Base-by-base conservation (phyloP, 2,113 vertebrate genomes). In the Climacteris rufus region DNA sequence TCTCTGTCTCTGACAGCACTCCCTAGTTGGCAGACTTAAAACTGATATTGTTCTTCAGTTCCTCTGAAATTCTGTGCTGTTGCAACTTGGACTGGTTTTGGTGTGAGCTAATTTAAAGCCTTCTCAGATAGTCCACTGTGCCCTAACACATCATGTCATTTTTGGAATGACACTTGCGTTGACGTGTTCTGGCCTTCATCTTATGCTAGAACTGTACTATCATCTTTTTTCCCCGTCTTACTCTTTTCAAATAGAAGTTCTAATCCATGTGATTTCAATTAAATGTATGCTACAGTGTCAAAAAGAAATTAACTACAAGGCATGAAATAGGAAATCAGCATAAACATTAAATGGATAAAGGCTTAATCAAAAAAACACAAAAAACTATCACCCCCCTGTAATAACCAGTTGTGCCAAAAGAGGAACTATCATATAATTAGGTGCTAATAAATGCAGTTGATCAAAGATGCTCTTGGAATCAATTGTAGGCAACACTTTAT, bases 381-480 rank as follows among this genome's bases (percentile, higher is more conserved):
- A 57, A 37, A 2, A 1, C 6, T 15, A 60, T 60, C 54, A 77
- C 42, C 7, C 4, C 19, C 15, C 21, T 14, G 5, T 42, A 93
- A 83, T 23, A 61, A 50, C 11, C 49, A 61, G 27, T 13, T 89
- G 39, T 68, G 75, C 76, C 71, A 85, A 60, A 82, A 93, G 68
- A 87, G 44, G 13, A 93, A 63, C 6, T 77, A 63, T 66, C 37
- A 61, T 39, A n/a, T 74, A 88, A 88, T 77, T 80, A 86, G 24
- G 21, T 42, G 35, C 66, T 53, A 90, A 89, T 39, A 90, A 88
- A 83, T 16, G 17, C n/a, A 86, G 54, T n/a, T 94, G 75, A 80
- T 50, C 35, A 77, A 59, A 42, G 93, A 81, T 23, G 27, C 33
- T 80, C 92, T 70, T 39, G 25, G 40, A 88, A 70, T 42, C 49